Conservation (phyloP, 1,140 invertebrate genomes). For the Drosophila bifasciata region DNA sequence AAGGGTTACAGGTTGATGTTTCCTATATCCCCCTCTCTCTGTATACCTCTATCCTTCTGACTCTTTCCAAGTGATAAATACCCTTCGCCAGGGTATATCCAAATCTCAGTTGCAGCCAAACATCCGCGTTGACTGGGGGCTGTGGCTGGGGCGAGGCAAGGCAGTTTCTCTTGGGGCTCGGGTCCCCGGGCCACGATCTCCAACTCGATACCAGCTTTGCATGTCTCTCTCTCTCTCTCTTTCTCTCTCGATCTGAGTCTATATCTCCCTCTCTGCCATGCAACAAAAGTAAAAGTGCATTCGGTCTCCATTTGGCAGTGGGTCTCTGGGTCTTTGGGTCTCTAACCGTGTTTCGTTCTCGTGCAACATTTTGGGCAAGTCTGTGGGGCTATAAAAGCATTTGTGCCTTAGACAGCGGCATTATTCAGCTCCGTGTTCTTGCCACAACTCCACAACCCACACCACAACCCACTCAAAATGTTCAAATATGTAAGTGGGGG, state of each 20-base stretch:
- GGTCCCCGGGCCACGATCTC: slow-evolving; percentile 28
- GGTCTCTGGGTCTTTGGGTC: slow-evolving; percentile 33
- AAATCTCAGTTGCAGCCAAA: slow-evolving; percentile 31
- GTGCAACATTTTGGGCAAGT: slow-evolving; percentile 41
- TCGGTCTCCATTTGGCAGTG: slow-evolving; percentile 2
- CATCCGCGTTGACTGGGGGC: slow-evolving; percentile 64
- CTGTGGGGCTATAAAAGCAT: slow-evolving; percentile 77
- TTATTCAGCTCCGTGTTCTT: slow-evolving; percentile 77
- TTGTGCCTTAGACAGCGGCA: slow-evolving; percentile 48
- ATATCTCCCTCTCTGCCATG: background rate
- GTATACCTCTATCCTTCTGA: no score
- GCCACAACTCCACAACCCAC: slow-evolving; percentile 40
- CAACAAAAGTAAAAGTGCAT: slow-evolving; percentile 76
- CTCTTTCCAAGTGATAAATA: background rate
- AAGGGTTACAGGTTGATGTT: no score
- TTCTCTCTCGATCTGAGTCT: slow-evolving; percentile 44
- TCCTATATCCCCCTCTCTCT: no score
- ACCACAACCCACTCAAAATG: slow-evolving; percentile 48
- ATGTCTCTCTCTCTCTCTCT: slow-evolving; percentile 56
- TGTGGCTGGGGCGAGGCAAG: slow-evolving; percentile 25
- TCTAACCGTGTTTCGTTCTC: slow-evolving; percentile 33
- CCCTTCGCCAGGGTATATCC: slow-evolving; percentile 10
- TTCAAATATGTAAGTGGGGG: slow-evolving; percentile 74
- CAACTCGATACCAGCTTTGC: slow-evolving; percentile 50
- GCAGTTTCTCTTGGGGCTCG: slow-evolving; percentile 19